Conservation (phyloP, 2,797 vertebrate species). For the Falco columbarius region DNA sequence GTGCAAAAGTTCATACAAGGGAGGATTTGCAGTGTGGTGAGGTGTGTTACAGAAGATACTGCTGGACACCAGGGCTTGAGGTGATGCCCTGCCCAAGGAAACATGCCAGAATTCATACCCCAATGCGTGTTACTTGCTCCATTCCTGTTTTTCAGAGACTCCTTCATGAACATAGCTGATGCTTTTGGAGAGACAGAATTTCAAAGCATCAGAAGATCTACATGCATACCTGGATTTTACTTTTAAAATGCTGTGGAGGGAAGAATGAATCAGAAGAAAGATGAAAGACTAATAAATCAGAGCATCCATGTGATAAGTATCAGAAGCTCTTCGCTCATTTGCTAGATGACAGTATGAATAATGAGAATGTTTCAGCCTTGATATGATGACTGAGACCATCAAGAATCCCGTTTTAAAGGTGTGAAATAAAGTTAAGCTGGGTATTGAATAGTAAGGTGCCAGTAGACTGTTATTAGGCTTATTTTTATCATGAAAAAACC, state of each 20-base stretch:
- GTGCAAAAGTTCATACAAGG: not conserved
- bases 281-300: not conserved
- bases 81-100: not conserved
- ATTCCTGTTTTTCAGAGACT: not conserved
- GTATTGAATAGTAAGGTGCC: not conserved
- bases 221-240: not conserved
- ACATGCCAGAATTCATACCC: not conserved
- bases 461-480: not conserved
- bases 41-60: not conserved
- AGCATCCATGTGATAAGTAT: not conserved
- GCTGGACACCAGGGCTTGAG: not conserved
- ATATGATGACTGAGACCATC: not conserved
- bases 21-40: not conserved
- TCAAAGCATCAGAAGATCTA: not conserved
- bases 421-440: not conserved
- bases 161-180: not conserved
- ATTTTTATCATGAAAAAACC: not conserved
- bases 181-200: not conserved
- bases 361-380: not conserved
- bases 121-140: rapidly evolving
- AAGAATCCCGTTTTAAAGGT: not conserved
- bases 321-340: not conserved
- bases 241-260: not conserved
- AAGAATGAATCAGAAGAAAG: not conserved
- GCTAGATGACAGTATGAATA: not conserved